A percentile compares a stretch with the other conserved stretches of the same genome.
phyloP scores from a whole-genome alignment of 2,113 vertebrate species.

The Prietella phreatophila region DNA sequence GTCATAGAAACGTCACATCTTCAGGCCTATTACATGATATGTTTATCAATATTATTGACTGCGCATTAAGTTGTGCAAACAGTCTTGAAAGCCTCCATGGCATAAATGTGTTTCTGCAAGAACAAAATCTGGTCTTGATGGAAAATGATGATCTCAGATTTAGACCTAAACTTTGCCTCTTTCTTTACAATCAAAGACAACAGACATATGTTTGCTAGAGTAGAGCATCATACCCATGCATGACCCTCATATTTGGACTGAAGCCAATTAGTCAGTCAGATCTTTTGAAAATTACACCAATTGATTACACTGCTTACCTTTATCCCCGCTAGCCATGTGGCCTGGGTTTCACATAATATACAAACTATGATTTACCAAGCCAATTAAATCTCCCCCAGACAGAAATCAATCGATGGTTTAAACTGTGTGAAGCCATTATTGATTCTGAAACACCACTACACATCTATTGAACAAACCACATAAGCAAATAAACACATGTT shows the following conservation, averaged over 20 bases:
- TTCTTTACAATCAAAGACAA: neutral
- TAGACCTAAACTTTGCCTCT: neutral
- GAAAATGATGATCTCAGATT: neutral
- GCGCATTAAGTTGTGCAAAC: neutral
- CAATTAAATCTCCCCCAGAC: conserved; percentile 51
- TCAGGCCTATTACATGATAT: neutral
- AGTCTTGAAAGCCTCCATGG: neutral
- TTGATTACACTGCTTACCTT: conserved; percentile 42
- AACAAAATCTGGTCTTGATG: neutral
- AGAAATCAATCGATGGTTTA: conserved; percentile 51
- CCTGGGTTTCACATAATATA: conserved; percentile 16
- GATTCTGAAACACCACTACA: conserved; percentile 26
- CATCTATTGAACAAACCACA: conserved; percentile 20
- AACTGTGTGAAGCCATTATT: conserved; percentile 50
- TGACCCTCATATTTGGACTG: conserved; percentile 28
- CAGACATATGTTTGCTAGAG: neutral
- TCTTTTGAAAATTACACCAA: conserved; percentile 44
- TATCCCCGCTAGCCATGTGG: neutral
- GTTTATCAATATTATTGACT: conserved; percentile 15
- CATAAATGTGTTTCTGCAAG: neutral
- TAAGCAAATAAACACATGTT: conserved; percentile 37
- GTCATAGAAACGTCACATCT: neutral
- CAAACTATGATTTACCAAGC: conserved; percentile 38
- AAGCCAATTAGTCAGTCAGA: conserved; percentile 51
- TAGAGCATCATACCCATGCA: conserved; percentile 18